Base-by-base conservation (phyloP, 2,888 invertebrate genomes). In the Polylopha cassiicola region DNA sequence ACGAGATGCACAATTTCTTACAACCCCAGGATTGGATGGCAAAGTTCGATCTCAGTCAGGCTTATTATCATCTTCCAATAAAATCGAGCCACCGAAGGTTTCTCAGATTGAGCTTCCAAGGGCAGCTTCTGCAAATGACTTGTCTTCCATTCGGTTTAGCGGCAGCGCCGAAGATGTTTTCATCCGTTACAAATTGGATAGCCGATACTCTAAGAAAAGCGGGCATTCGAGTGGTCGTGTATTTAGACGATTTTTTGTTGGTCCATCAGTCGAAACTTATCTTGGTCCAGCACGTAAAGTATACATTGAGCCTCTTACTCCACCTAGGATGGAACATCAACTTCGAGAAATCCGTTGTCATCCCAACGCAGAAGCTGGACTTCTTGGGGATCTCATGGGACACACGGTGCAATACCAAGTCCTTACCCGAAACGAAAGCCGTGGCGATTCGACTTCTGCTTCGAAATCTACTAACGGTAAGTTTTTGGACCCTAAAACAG, bases 61-160 rank as follows among this genome's bases (percentile, higher is more conserved):
- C 51, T n/a, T 51, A 51, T 4, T 51, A 48, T 33, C 45, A 48
- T 17, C 41, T 51, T 0, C 44, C 43, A 1, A 39, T 46, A 24
- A 37, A 27, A 27, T 18, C 42, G 9, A 39, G 39, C 22, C 46
- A 46, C 32, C 38, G 46, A 7, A 30, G 49, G 1, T 50, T 36
- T 21, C 47, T 51, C 3, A 26, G 39, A 2, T 29, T 47, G 6
- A 15, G 22, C 10, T 51, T 44, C 16, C 2, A 39, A 16, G 28
- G 28, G 4, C 9, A 38, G 7, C 3, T 49, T 3, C 33, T 45
- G 4, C 50, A 52, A 15, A 43, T 50, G 43, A 48, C 44, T 5
- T 50, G 45, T 21, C 43, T 51, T 3, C 47, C 46, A 8, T 51
- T 51, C 23, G 49, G 51, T 9, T 28, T 51, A 18, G 31, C 44